phyloP scores from a whole-genome alignment of 2,888 invertebrate species.

The Drosophila merina region DNA sequence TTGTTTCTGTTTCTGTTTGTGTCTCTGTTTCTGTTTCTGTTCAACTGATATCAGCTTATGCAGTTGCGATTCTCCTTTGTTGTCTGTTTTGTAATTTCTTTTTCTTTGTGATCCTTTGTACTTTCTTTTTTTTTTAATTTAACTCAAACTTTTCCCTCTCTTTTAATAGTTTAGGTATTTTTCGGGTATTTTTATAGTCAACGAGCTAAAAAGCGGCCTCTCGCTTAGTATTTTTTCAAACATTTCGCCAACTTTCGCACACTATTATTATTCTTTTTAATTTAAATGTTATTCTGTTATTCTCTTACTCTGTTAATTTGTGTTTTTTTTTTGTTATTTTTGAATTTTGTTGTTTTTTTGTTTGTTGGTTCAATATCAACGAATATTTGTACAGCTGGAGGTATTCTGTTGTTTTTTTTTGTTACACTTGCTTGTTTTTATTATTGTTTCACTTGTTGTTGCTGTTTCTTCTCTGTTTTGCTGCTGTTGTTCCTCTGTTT shows the following conservation, averaged over 20 bases:
- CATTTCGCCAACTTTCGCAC: slow-evolving; percentile 6
- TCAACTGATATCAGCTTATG: slow-evolving; percentile 14
- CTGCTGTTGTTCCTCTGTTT: slow-evolving; percentile 5
- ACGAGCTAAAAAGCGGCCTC: background rate
- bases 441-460: slow-evolving; percentile 41
- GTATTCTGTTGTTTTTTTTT: slow-evolving; percentile 57
- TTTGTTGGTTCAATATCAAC: slow-evolving; percentile 37
- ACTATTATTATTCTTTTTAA: background rate
- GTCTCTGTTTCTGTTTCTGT: slow-evolving; percentile 28
- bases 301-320: too few relatives aligned
- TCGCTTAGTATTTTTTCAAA: slow-evolving; percentile 12
- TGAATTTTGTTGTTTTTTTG: slow-evolving; percentile 1
- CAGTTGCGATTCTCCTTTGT: slow-evolving; percentile 32
- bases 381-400: slow-evolving; percentile 75
- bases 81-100: slow-evolving; percentile 17
- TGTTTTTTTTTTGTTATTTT: slow-evolving; percentile 15
- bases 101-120: slow-evolving; percentile 45
- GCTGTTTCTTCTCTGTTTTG: slow-evolving; percentile 29
- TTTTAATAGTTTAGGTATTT: background rate
- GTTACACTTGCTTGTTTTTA: slow-evolving; percentile 3
- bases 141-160: background rate
- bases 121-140: slow-evolving; percentile 22
- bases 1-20: slow-evolving; percentile 7
- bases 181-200: background rate
- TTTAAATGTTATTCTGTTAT: slow-evolving; percentile 6